Percentiles rank a stretch among this genome's conserved stretches.
Conservation (phyloP, 2,113 vertebrate genomes). For the Xiphias gladius region DNA sequence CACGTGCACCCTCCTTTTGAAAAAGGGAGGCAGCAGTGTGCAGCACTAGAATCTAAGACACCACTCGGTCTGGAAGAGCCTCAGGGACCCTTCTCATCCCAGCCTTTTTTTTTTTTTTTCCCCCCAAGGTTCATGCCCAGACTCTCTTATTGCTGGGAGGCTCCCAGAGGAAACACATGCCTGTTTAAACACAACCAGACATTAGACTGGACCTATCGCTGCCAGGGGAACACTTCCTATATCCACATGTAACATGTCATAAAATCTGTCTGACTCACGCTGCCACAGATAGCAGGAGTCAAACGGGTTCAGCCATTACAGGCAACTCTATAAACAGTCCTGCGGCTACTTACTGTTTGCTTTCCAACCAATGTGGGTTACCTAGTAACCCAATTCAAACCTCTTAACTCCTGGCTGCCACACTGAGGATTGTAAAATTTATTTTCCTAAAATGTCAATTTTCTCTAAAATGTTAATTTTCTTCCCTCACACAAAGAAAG, state of each 20-base stretch:
- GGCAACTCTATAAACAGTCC: conserved; percentile 68
- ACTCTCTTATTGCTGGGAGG: conserved; percentile 80
- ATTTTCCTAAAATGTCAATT: conserved; percentile 53
- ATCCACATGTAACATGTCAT: conserved; percentile 83
- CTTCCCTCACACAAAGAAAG: conserved; percentile 12
- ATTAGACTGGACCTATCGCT: conserved; percentile 75
- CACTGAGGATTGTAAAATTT: conserved; percentile 25
- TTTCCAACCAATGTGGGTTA: conserved; percentile 70
- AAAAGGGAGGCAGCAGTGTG: conserved; percentile 58
- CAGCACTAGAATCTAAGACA: conserved; percentile 77
- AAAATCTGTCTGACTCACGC: conserved; percentile 76
- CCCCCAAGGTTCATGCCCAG: conserved; percentile 81
- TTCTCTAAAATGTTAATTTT: conserved; percentile 37
- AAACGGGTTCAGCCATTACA: conserved; percentile 65
- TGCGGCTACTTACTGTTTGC: conserved; percentile 68
- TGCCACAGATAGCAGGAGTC: conserved; percentile 74
- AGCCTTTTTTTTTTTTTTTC: conserved; percentile 67
- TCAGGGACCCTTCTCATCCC: conserved; percentile 84
- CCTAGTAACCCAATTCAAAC: conserved; percentile 66
- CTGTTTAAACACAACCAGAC: conserved; percentile 85
- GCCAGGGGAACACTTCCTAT: conserved; percentile 85
- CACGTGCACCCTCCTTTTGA: conserved; percentile 52
- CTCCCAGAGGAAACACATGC: conserved; percentile 84
- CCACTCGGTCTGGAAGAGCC: conserved; percentile 87
- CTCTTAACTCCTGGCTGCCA: conserved; percentile 19